Conservation (phyloP, 1,140 invertebrate genomes). For the Ips nitidus region DNA sequence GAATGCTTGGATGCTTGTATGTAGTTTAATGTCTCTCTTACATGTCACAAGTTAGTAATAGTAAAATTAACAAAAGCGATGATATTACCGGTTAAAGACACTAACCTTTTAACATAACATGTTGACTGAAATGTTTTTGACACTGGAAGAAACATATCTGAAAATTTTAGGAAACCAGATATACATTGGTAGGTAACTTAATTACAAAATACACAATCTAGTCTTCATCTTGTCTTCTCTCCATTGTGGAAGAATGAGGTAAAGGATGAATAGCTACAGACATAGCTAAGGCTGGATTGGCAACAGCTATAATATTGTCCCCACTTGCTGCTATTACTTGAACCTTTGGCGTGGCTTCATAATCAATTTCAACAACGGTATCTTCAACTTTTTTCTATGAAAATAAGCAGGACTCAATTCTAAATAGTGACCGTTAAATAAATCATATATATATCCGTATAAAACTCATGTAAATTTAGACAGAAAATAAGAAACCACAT, state of each 20-base stretch:
- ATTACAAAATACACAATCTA: not conserved
- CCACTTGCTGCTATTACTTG: conserved; percentile 80
- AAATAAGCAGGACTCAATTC: conserved; percentile 4
- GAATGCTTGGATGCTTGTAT: too few species aligned
- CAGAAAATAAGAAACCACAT: not conserved
- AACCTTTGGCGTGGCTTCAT: conserved; percentile 59
- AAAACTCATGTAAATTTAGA: not conserved
- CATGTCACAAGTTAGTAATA: too few species aligned
- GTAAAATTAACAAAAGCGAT: too few species aligned
- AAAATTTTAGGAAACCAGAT: too few species aligned
- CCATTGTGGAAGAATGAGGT: conserved; percentile 8
- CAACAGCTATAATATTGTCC: conserved; percentile 84
- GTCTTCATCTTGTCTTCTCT: conserved; percentile 22
- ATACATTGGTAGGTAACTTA: too few species aligned
- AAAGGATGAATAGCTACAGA: conserved; percentile 52
- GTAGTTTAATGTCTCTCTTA: too few species aligned
- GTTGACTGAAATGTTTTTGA: too few species aligned
- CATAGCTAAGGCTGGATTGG: conserved; percentile 76
- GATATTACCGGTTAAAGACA: too few species aligned
- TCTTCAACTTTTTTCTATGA: conserved; percentile 52
- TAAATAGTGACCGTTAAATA: not conserved
- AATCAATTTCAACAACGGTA: conserved; percentile 53
- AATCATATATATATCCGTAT: not conserved
- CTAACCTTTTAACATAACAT: too few species aligned
- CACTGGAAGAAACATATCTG: too few species aligned